A percentile compares a stretch with the other conserved stretches of the same genome.
Conservation (phyloP, 2,113 vertebrate species). For the Loxodonta africana region DNA sequence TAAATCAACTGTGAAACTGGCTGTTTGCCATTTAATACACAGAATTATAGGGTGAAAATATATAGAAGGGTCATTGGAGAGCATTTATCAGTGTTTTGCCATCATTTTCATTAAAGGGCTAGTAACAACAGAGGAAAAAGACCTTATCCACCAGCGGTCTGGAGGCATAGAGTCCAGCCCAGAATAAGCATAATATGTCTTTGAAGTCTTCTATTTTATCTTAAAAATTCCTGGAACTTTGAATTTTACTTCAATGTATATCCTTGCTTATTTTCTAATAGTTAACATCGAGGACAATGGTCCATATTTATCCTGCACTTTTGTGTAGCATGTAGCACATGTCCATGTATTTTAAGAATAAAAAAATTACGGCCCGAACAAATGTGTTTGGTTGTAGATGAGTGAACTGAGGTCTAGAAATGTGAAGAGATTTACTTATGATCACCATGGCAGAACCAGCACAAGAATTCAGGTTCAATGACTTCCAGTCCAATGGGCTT, state of each 20-base stretch:
- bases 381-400: background rate
- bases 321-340: background rate
- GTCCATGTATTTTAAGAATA: background rate
- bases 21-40: background rate
- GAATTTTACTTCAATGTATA: background rate
- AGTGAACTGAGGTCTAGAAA: background rate
- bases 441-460: background rate
- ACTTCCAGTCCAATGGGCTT: background rate
- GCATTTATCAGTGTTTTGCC: background rate
- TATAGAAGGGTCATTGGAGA: background rate
- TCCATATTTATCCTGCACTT: background rate
- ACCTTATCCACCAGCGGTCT: background rate
- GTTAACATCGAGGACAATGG: background rate
- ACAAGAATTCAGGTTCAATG: background rate
- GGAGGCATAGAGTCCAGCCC: background rate
- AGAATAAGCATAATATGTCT: background rate
- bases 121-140: background rate
- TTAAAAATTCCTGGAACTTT: slow-evolving; percentile 12
- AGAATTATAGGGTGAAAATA: background rate
- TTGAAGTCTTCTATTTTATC: slow-evolving; percentile 30
- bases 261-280: slow-evolving; percentile 26
- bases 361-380: background rate
- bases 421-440: background rate
- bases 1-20: background rate
- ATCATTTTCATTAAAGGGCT: slow-evolving; percentile 14